Conservation (phyloP, 2,888 invertebrate genomes). For the Pristionchus mayeri region DNA sequence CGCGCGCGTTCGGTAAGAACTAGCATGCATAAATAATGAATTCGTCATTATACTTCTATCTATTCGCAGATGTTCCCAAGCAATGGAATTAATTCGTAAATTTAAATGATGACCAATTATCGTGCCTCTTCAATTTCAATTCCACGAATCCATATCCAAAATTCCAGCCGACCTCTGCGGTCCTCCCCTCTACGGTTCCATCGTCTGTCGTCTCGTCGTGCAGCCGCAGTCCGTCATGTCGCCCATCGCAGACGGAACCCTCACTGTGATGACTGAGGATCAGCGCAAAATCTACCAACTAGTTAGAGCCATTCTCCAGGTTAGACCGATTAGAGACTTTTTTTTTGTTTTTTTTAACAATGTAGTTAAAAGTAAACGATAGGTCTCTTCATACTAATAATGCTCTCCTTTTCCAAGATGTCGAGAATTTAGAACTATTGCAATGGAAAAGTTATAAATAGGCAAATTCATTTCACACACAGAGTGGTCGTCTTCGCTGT, state of each 20-base stretch:
- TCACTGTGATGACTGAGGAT: conserved; percentile 58
- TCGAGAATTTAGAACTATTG: no score
- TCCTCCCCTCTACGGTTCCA: conserved; percentile 64
- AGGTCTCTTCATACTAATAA: no score
- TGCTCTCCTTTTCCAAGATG: no score
- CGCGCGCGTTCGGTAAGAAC: conserved; percentile 62
- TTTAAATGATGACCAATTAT: not conserved
- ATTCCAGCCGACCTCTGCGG: conserved; percentile 63
- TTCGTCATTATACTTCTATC: no score
- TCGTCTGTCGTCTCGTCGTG: conserved; percentile 62
- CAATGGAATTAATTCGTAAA: no score
- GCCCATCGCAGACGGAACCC: conserved; percentile 61
- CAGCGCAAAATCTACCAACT: conserved; percentile 55
- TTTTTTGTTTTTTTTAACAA: no score
- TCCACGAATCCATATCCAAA: not conserved
- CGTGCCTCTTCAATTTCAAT: not conserved
- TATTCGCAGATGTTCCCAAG: no score
- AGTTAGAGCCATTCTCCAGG: conserved; percentile 57
- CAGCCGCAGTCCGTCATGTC: conserved; percentile 62
- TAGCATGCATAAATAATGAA: no score
- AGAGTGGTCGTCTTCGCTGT: conserved; percentile 59
- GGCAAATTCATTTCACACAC: not conserved
- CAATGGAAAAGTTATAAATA: not conserved
- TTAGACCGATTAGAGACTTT: no score
- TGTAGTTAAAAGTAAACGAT: no score